Base-by-base conservation (phyloP, 2,888 invertebrate species). In the Cephalotes varians region DNA sequence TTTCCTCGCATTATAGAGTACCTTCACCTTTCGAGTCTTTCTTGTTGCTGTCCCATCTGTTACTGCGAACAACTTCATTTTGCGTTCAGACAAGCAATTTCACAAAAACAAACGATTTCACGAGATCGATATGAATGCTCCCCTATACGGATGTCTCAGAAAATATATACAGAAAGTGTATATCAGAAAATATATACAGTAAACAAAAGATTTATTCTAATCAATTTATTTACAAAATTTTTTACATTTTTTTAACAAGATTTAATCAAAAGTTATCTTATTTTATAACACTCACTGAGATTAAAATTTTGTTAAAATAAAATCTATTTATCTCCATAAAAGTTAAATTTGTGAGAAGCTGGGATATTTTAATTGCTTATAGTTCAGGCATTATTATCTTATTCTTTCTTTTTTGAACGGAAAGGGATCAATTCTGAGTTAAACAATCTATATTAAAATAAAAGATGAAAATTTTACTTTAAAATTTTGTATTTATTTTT, bases 41-140 rank as follows among this genome's bases (percentile, higher is more conserved):
- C 60, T 81, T 74, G 54, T 25, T 25, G 31, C 49, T 60, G 73
- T 81, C 74, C 62, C 80, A 60, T 73, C 51, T 62, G 40, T 60
- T 60, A 76, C 21, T 31, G 76, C 28, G 51, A 80, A 37, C 34
- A 49, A 40, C 60, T 81, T 81, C 18, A 79, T 77, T 69, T 18
- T 44, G 18, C 40, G 9, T 74, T 72, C n/a, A 25, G 31, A n/a
- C 58, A 40, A 76, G n/a, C 25, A n/a, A 5, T 76, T 51, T 64
- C 28, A n/a, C n/a, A 40, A 40, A 12, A 40, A 21, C 47, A 34
- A 77, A 18, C 21, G 21, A 2, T 77, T 56, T 69, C 18, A 64
- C 37, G n/a, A 76, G 65, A 28, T 6, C 44, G 44, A 56, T 64
- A 25, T 67, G 4, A 15, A 65, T 67, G 15, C 6, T 21, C 3